Conservation (phyloP, 2,113 vertebrate species). For the Elanoides forficatus region DNA sequence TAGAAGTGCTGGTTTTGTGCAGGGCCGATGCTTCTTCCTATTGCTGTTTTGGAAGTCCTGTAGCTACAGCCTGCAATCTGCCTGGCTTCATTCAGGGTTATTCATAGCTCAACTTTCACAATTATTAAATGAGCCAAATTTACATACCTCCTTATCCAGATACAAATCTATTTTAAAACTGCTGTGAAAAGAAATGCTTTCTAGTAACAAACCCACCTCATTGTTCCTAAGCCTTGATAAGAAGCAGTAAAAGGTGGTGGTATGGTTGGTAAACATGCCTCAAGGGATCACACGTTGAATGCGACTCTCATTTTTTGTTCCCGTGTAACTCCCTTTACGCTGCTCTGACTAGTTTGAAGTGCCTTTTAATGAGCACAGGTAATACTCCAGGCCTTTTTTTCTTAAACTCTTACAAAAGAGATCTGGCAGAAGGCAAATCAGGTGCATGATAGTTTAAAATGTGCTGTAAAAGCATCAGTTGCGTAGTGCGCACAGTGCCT, state of each 20-base stretch:
- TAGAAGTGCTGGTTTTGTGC: neutral
- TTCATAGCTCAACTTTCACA: neutral
- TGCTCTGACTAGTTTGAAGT: neutral
- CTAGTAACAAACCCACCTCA: neutral
- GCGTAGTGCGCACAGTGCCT: neutral
- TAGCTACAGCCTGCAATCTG: neutral
- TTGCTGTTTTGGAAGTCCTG: neutral
- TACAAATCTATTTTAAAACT: neutral
- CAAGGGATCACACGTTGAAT: neutral
- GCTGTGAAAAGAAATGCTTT: neutral
- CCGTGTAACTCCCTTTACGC: neutral
- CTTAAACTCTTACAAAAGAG: neutral
- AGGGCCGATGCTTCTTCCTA: neutral
- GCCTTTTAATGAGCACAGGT: neutral
- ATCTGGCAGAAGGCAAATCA: neutral
- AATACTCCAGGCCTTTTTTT: neutral
- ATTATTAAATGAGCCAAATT: neutral
- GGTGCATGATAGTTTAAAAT: neutral
- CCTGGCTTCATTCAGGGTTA: neutral
- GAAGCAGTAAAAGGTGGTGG: neutral
- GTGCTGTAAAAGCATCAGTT: neutral
- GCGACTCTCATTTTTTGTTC: neutral
- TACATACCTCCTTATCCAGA: neutral
- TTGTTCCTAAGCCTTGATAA: neutral
- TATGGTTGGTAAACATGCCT: neutral